A percentile compares a stretch with the other conserved stretches of the same genome.
These are phyloP conservation scores for Aptenodytes patagonicus DNA, from an alignment of 2,113 vertebrate genomes.

Conservation along the genomic window DNA sequence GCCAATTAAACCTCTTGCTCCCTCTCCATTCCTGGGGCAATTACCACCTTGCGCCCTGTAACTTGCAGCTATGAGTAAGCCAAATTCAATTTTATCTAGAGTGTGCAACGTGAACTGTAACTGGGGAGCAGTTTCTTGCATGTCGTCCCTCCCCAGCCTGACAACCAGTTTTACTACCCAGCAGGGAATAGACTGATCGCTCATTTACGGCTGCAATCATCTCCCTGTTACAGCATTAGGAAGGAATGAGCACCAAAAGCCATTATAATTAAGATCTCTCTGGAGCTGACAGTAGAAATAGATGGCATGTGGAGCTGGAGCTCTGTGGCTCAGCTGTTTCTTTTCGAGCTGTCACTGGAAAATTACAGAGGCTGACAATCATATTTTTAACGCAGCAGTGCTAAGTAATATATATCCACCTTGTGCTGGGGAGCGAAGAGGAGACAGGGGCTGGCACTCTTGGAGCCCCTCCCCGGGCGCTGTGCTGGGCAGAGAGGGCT, in stretches of 20 bases:
- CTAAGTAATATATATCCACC: conserved; percentile 80
- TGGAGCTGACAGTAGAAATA: conserved; percentile 70
- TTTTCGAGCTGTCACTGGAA: conserved; percentile 70
- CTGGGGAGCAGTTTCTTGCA: neutral
- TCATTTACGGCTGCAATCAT: conserved; percentile 24
- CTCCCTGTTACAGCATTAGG: conserved; percentile 39
- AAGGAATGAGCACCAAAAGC: conserved; percentile 64
- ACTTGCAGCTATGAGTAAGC: neutral
- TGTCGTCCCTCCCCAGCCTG: conserved; percentile 25
- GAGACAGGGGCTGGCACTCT: neutral
- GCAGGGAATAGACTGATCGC: conserved; percentile 45
- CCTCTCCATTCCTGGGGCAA: neutral
- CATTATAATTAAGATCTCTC: conserved; percentile 75
- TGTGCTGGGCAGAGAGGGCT: neutral
- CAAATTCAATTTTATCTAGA: neutral
- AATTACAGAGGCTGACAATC: conserved; percentile 63
- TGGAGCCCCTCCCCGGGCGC: accelerated
- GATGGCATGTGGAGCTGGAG: conserved; percentile 52
- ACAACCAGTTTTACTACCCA: conserved; percentile 36
- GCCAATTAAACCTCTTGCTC: neutral
- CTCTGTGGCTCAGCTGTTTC: conserved; percentile 74
- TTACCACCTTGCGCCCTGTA: neutral
- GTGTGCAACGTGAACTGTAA: neutral
- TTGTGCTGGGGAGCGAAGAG: neutral
- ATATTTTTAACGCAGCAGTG: conserved; percentile 73